Evolutionary conservation across 2,113 vertebrate species (phyloP).

Genomic region (Dicentrarchus labrax): DNA sequence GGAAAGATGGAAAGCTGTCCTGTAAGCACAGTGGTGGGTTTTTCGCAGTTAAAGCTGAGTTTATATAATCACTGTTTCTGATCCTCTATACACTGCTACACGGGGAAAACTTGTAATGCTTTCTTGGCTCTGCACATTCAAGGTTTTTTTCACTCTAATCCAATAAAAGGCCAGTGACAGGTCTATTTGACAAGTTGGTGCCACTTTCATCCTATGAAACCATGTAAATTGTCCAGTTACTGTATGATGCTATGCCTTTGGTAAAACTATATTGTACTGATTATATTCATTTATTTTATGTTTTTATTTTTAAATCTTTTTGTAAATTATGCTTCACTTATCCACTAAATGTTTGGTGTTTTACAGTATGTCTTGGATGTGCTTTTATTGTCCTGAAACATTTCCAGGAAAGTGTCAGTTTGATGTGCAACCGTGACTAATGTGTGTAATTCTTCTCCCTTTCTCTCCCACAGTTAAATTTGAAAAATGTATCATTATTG

Average conservation of each 20-base stretch:
- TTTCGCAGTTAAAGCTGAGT: conserved; percentile 18
- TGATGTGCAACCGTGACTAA: no score
- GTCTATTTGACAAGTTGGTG: not conserved
- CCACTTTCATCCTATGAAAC: not conserved
- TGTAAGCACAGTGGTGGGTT: conserved; percentile 55
- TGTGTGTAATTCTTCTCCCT: no score
- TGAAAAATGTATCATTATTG: no score
- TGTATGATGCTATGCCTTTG: not conserved
- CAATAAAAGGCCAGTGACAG: conserved; percentile 1
- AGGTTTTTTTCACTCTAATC: not conserved
- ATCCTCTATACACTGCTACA: not conserved
- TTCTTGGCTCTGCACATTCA: not conserved
- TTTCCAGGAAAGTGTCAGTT: no score
- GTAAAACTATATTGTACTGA: not conserved
- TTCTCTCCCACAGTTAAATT: no score
- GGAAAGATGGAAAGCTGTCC: conserved; percentile 75
- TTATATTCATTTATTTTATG: not conserved
- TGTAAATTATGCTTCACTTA: no score
- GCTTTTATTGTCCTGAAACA: no score
- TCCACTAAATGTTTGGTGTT: no score
- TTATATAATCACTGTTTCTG: conserved; percentile 31
- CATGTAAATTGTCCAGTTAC: not conserved
- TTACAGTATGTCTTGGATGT: no score
- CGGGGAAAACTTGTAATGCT: not conserved
- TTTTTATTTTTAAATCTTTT: no score